Evolutionary conservation across 2,797 vertebrate species (phyloP).

Genomic region (Dallia pectoralis): DNA sequence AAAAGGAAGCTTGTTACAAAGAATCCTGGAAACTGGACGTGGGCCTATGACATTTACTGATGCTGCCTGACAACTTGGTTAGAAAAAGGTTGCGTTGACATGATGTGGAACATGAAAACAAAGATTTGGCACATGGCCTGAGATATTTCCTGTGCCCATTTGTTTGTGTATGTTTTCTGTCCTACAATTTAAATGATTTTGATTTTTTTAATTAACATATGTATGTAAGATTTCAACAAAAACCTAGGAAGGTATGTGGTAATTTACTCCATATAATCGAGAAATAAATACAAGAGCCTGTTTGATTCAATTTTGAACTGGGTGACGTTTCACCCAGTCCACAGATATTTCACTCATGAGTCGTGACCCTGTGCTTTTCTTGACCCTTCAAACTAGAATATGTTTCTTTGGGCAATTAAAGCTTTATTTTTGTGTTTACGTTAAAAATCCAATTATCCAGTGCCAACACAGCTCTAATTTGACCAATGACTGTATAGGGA

Average conservation of each 20-base stretch:
- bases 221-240: too few species aligned
- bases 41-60: conserved; percentile 22
- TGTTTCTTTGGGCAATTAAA: conserved; percentile 6
- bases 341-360: not conserved
- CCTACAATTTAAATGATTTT: too few species aligned
- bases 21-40: conserved; percentile 15
- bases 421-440: not conserved
- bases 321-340: not conserved
- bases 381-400: conserved; percentile 1
- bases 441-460: not conserved
- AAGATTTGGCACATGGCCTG: too few species aligned
- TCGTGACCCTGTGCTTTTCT: not conserved
- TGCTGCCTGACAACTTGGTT: conserved; percentile 9
- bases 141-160: too few species aligned
- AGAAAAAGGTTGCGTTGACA: not conserved
- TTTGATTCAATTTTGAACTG: not conserved
- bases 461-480: not conserved
- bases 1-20: conserved; percentile 34
- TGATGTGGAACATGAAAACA: too few species aligned
- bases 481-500: not conserved
- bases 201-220: too few species aligned
- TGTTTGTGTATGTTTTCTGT: too few species aligned
- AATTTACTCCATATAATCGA: too few species aligned
- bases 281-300: too few species aligned
- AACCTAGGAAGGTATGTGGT: too few species aligned